phyloP scores from a whole-genome alignment of 2,888 invertebrate genomes.

The Poecilus cupreus region DNA sequence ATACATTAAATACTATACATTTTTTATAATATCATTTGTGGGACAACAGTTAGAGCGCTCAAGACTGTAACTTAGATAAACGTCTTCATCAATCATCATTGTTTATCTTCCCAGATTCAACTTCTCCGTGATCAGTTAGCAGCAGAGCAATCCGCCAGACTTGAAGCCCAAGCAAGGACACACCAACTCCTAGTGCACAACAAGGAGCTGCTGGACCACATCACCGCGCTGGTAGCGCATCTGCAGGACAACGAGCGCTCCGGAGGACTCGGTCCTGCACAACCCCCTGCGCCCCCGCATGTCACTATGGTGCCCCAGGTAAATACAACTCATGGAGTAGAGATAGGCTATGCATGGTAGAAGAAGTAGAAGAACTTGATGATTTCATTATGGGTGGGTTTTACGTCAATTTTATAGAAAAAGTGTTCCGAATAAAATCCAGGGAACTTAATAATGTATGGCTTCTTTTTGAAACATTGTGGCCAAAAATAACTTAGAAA shows the following conservation, averaged over 20 bases:
- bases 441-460: too few species aligned
- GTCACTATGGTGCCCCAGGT: constrained; percentile 84
- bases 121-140: constrained; percentile 71
- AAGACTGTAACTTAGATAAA: too few species aligned
- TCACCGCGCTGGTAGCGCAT: constrained; percentile 91
- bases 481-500: too few species aligned
- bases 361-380: constrained; percentile 15
- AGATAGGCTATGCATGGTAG: not conserved
- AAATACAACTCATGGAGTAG: constrained; percentile 62
- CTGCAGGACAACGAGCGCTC: constrained; percentile 90
- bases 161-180: constrained; percentile 83
- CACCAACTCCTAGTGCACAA: constrained; percentile 97
- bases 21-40: too few species aligned
- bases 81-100: too few species aligned
- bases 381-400: not conserved
- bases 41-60: too few species aligned
- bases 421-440: too few species aligned
- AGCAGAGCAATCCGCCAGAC: constrained; percentile 71
- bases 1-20: too few species aligned
- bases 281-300: constrained; percentile 73
- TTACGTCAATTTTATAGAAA: too few species aligned
- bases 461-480: too few species aligned
- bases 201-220: constrained; percentile 95
- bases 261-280: constrained; percentile 70
- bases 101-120: constrained; percentile 65